phyloP scores from a whole-genome alignment of 2,113 vertebrate species.

The Forbesichthys papilliferus region DNA sequence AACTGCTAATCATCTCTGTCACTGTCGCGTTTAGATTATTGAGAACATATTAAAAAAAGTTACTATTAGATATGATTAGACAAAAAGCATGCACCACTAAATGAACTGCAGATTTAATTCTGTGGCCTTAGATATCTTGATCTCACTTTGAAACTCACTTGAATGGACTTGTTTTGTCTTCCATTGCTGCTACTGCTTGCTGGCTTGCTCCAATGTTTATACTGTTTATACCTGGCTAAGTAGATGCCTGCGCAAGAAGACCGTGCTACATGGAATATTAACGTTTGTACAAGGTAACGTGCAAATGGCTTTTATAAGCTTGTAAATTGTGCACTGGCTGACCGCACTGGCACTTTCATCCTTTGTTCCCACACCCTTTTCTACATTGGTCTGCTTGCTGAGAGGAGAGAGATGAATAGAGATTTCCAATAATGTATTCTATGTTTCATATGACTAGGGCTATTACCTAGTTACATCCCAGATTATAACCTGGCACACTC shows the following conservation, averaged over 20 bases:
- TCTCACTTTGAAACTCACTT: no score
- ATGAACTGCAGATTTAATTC: no score
- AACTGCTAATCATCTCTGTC: no score
- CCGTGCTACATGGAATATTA: constrained; percentile 15
- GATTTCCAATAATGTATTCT: no score
- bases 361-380: constrained; percentile 4
- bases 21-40: no score
- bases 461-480: no score
- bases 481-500: no score
- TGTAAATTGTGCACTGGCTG: constrained; percentile 11
- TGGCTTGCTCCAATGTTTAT: constrained; percentile 10
- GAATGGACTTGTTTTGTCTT: constrained; percentile 22
- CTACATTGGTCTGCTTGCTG: constrained; percentile 36
- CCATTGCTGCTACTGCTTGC: constrained; percentile 38
- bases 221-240: neutral
- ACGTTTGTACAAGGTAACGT: constrained; percentile 17
- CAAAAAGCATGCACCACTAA: no score
- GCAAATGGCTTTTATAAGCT: constrained; percentile 19
- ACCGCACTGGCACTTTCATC: constrained; percentile 22
- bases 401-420: neutral
- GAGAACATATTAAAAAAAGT: no score
- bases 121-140: no score
- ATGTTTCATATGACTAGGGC: no score
- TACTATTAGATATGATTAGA: no score
- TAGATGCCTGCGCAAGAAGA: neutral